These are phyloP conservation scores for Blennius ocellaris DNA, from an alignment of 2,113 vertebrate species.

Conservation along the genomic window DNA sequence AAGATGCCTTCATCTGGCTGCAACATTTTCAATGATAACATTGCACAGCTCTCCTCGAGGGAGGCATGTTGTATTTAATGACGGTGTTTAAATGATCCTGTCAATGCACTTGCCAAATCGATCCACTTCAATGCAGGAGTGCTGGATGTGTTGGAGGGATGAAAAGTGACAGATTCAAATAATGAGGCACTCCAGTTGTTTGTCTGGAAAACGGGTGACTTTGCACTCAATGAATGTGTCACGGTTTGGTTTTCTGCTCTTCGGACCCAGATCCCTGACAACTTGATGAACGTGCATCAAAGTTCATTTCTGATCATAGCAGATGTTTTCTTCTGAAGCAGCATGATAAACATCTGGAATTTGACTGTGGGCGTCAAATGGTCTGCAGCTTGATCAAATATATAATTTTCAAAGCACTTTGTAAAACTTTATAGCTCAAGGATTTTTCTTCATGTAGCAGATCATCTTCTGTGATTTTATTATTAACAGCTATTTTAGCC, in stretches of 20 bases:
- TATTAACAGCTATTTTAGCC: neutral
- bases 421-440: neutral
- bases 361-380: conserved; percentile 13
- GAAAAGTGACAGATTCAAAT: conserved; percentile 32
- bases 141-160: conserved; percentile 36
- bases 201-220: conserved; percentile 39
- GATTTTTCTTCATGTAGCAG: neutral
- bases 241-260: conserved; percentile 10
- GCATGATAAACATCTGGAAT: conserved; percentile 56
- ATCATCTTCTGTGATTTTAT: neutral
- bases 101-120: conserved; percentile 75
- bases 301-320: conserved; percentile 28
- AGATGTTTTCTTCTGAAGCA: conserved; percentile 38
- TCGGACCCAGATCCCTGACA: conserved; percentile 11
- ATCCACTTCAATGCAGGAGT: conserved; percentile 52
- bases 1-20: conserved; percentile 81
- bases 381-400: conserved; percentile 4
- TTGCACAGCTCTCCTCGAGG: conserved; percentile 65
- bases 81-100: conserved; percentile 73
- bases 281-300: conserved; percentile 4
- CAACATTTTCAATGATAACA: conserved; percentile 78
- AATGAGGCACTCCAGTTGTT: conserved; percentile 50
- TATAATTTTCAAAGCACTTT: neutral
- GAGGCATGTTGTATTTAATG: conserved; percentile 75
- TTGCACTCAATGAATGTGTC: conserved; percentile 40